phyloP scores from a whole-genome alignment of 2,113 vertebrate genomes.

The Lonchura striata region DNA sequence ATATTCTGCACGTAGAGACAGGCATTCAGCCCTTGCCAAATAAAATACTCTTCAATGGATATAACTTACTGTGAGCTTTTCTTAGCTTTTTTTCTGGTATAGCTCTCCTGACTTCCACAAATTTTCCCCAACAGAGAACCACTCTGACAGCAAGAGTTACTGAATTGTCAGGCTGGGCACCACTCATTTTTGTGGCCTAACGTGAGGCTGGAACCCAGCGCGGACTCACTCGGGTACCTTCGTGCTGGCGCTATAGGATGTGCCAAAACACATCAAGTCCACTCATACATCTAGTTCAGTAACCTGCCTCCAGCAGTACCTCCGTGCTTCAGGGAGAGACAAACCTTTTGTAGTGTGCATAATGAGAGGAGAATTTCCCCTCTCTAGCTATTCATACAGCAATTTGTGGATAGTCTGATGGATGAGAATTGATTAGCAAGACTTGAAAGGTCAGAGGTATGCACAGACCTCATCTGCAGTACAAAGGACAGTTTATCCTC shows the following conservation, averaged over 20 bases:
- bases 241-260: accelerated
- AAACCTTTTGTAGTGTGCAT: slow-evolving; percentile 12
- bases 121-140: background rate
- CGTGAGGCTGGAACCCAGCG: accelerated
- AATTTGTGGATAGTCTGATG: background rate
- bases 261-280: slow-evolving; percentile 35
- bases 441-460: background rate
- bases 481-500: slow-evolving; percentile 2
- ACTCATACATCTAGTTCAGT: background rate
- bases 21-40: background rate
- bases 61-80: background rate
- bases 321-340: background rate
- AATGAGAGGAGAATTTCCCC: slow-evolving; percentile 5
- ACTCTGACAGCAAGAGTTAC: background rate
- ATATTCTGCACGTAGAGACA: background rate
- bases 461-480: background rate
- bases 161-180: background rate
- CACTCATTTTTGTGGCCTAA: background rate
- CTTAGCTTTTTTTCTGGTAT: background rate
- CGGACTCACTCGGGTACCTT: background rate
- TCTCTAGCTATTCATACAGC: background rate
- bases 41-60: background rate
- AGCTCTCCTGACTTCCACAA: background rate
- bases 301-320: slow-evolving; percentile 27
- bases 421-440: slow-evolving; percentile 35